Base-by-base conservation (phyloP, 2,888 invertebrate genomes). In the Coenonympha glycerion region DNA sequence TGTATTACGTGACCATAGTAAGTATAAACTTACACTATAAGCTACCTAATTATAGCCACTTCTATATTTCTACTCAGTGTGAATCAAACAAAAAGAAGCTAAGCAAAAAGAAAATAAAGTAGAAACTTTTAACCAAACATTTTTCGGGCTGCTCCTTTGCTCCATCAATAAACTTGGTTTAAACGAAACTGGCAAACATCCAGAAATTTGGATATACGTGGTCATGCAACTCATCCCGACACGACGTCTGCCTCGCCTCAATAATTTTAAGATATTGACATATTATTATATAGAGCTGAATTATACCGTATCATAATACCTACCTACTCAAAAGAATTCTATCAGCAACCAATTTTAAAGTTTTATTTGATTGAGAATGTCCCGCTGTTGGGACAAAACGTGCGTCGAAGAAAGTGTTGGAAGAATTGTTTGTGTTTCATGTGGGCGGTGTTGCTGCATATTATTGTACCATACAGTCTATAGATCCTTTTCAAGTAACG, bases 201-300 rank as follows among this genome's bases (percentile, higher is more conserved):
- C 44, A 52, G 31, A 42, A 42, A 47, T 21, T 44, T 52, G 21
- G 31, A 46, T 46, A 46, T 45, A 44, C 42, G 42, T 52, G 47
- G 42, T 33, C 47, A 44, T 47, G 36, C 36, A 42, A 52, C 26
- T 28, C 31, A 52, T 42, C 28, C 6, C 31, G 37, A 31, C 16
- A 24, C 31, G 37, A 31, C 16, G 30, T 39, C 21, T 47, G 28
- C 37, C 28, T 36, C 47, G 19, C 19, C 31, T 31, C 37, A 36
- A 19, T 37, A 47, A 28, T 41, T 28, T 41, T 18, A 16, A 37
- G 21, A 37, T 22, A 22, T 8, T 19, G n/a, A 4, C n/a, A 4
- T 34, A n/a, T n/a, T n/a, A n/a, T n/a, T n/a, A n/a, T n/a, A n/a
- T 9, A n/a, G 18, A 36, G 3, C 18, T 16, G 28, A 30, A 21